Base-by-base conservation (phyloP, 2,113 vertebrate species). In the Macaca nemestrina region DNA sequence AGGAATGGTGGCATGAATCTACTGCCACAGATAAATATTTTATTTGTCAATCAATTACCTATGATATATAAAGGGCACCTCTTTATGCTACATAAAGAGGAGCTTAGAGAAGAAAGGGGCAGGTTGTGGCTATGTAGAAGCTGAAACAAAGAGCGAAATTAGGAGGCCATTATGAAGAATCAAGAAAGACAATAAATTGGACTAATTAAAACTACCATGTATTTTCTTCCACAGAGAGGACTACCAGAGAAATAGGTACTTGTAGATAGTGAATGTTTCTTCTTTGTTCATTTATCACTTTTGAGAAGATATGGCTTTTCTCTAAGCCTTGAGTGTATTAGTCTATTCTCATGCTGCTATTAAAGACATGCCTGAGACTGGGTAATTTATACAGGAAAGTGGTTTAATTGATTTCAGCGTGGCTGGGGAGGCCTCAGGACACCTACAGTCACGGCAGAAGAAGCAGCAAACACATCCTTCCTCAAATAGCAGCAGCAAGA, bases 211-310 rank as follows among this genome's bases (percentile, higher is more conserved):
- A 38, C 61, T 57, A 22, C 67, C 32, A 59, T 87, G 1, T 87
- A 43, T 82, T 93, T 95, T 89, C 32, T 94, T 84, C 3, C 13
- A 72, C 45, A 67, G 40, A 76, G 22, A 50, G 45, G n/a, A 32
- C 18, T 88, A 64, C 30, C 32, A 91, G 67, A 91, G 43, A 89
- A 85, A 78, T 25, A 48, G 18, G 38, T 76, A n/a, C 13, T 45
- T 86, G 10, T 67, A 90, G 14, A 4, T 11, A 70, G 27, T 82
- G 79, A 89, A 45, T 1, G 38, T 84, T 70, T 80, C 8, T 30
- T 96, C 2, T 64, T 48, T 85, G 25, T 57, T 95, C 40, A 5
- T 40, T 93, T 93, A 86, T 87, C 40, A 83, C 22, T 93, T 90
- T 81, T 78, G 18, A 94, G 86, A 48, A 40, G 50, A 57, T 3